phyloP scores from a whole-genome alignment of 2,888 invertebrate genomes.

The Lithophane ornitopus region DNA sequence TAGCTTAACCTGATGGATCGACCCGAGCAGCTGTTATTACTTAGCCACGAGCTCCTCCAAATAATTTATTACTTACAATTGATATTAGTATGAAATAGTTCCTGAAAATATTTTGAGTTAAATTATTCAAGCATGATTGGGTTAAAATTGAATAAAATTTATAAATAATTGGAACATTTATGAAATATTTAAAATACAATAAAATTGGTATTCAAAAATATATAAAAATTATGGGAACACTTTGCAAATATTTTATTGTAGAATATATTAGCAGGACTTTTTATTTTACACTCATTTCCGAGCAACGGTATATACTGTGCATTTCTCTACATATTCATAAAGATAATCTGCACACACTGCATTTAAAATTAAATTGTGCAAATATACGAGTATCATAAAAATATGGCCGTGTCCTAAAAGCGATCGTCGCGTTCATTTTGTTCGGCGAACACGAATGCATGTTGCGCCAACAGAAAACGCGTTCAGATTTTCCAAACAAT shows the following conservation, averaged over 20 bases:
- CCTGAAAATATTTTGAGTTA: background rate
- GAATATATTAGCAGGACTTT: background rate
- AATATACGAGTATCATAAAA: no score
- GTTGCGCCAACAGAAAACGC: background rate
- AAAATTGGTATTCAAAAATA: background rate
- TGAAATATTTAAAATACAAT: background rate
- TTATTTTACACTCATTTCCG: background rate
- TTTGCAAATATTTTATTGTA: background rate
- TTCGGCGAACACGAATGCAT: background rate
- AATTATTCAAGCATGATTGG: background rate
- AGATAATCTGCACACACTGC: background rate
- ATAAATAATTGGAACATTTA: background rate
- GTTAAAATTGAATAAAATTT: background rate
- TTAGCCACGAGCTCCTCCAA: no score
- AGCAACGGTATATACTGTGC: background rate
- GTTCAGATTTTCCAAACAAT: background rate
- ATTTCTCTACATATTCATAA: background rate
- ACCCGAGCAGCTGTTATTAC: no score
- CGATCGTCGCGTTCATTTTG: background rate
- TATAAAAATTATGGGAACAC: background rate
- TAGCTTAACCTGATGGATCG: no score
- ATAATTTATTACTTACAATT: background rate
- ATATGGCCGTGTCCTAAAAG: background rate
- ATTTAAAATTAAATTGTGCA: background rate
- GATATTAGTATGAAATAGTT: no score